These are phyloP conservation scores for Theristicus caerulescens DNA, from an alignment of 2,113 vertebrate species.

Conservation along the genomic window DNA sequence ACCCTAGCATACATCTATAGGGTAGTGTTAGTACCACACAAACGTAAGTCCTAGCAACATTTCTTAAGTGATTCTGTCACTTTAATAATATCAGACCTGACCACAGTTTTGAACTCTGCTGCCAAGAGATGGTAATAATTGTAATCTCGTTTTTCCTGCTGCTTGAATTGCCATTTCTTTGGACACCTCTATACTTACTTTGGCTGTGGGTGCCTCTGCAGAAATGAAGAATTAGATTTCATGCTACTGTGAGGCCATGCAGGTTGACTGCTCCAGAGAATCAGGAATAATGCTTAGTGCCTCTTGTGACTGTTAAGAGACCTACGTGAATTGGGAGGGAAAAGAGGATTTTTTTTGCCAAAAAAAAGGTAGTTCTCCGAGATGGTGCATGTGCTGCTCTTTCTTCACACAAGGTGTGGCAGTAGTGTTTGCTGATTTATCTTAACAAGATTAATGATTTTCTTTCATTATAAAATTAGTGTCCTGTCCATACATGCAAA, in stretches of 20 bases:
- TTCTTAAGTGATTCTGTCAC: background rate
- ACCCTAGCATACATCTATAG: background rate
- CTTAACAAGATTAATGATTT: background rate
- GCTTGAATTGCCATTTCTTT: background rate
- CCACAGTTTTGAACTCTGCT: background rate
- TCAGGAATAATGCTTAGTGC: background rate
- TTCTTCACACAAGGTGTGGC: background rate
- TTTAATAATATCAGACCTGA: background rate
- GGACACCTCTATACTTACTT: background rate
- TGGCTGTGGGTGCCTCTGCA: background rate
- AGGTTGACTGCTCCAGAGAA: background rate
- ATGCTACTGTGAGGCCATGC: background rate
- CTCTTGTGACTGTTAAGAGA: background rate
- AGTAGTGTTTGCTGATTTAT: background rate
- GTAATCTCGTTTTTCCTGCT: background rate
- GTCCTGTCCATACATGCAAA: background rate
- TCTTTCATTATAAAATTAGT: background rate
- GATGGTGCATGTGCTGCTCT: background rate
- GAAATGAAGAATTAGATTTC: background rate
- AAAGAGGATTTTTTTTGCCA: background rate
- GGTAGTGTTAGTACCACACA: background rate
- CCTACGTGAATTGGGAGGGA: background rate
- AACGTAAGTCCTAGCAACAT: background rate
- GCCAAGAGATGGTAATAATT: background rate
- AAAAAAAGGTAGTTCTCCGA: background rate